Percentiles rank a stretch among this genome's conserved stretches.
These are phyloP conservation scores for Neodiprion pinetum DNA, from an alignment of 1,140 invertebrate species.

Conservation along the genomic window DNA sequence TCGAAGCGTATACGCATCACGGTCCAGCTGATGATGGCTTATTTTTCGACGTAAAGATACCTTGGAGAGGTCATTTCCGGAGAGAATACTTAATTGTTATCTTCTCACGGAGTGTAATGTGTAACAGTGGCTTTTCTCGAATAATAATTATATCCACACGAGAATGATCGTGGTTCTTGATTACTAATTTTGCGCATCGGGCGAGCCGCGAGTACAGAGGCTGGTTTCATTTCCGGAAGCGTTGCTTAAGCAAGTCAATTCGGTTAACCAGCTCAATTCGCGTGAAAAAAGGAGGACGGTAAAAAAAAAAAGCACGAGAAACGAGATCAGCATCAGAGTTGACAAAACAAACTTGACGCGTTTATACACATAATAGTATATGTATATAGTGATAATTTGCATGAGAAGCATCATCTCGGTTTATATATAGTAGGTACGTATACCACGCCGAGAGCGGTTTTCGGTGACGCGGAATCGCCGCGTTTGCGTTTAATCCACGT, in stretches of 20 bases:
- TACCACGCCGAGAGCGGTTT: slow-evolving; percentile 20
- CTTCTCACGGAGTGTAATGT: no score
- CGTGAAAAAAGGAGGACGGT: slow-evolving; percentile 5
- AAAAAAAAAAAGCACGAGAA: slow-evolving; percentile 11
- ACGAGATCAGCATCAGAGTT: slow-evolving; percentile 19
- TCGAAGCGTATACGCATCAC: no score
- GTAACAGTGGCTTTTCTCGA: no score
- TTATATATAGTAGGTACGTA: slow-evolving; percentile 17
- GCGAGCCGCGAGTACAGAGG: no score
- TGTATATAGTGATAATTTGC: slow-evolving; percentile 50
- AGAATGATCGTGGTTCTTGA: no score
- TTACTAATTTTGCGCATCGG: no score
- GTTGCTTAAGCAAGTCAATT: slow-evolving; percentile 20
- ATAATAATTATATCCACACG: no score
- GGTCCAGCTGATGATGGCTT: no score
- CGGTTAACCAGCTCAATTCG: slow-evolving; percentile 25
- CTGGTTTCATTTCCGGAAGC: not conserved
- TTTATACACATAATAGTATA: slow-evolving; percentile 15
- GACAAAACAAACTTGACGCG: slow-evolving; percentile 18
- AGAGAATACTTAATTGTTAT: no score
- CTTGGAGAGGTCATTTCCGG: no score
- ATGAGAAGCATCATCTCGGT: slow-evolving; percentile 51
- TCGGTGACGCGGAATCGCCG: slow-evolving; percentile 37
- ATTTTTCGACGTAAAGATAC: no score
- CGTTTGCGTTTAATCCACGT: no score